Base-by-base conservation (phyloP, 2,888 invertebrate species). In the Agriopis aurantiaria region DNA sequence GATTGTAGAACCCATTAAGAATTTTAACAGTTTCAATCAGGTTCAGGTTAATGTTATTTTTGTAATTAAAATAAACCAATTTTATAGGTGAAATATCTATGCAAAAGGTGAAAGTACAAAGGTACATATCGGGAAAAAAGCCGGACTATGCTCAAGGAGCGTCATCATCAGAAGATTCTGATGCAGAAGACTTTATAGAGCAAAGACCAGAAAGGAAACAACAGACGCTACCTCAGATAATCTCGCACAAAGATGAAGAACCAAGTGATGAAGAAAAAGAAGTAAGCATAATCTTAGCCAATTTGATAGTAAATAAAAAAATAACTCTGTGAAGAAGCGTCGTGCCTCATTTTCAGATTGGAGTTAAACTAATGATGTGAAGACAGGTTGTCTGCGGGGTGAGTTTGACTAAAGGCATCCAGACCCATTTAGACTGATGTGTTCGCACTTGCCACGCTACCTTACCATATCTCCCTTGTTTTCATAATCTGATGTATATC, bases 91-190 rank as follows among this genome's bases (percentile, higher is more conserved):
- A 99, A 94, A 95, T 99, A 79, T 98, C 99, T 82, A 99, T 99
- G 99, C 98, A 99, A 95, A 99, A 99, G 89, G 99, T 99, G 45
- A 99, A 99, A 93, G 99, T 99, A 0, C 98, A 98, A 87, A 96
- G 99, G 64, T 99, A 99, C 88, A 98, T 99, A 71, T 99, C 99
- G 43, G 99, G 99, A 71, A 99, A 99, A 93, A 96, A 98, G 77
- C 99, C 99, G 17, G 99, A 99, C 84, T 99, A 99, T 93, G 99
- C 99, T 3, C 98, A 97, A 84, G 96, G 96, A 46, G 96, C 96
- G 12, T 97, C 97, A 69, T 98, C 98, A 60, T 97, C 98, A 45
- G 98, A 98, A 76, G 98, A 98, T 71, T 98, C 97, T 5, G 98
- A 98, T 74, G 96, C 96, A 33, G 98, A 98, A 75, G 98, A 98